Base-by-base conservation (phyloP, 2,888 invertebrate species). In the Sipha maydis region DNA sequence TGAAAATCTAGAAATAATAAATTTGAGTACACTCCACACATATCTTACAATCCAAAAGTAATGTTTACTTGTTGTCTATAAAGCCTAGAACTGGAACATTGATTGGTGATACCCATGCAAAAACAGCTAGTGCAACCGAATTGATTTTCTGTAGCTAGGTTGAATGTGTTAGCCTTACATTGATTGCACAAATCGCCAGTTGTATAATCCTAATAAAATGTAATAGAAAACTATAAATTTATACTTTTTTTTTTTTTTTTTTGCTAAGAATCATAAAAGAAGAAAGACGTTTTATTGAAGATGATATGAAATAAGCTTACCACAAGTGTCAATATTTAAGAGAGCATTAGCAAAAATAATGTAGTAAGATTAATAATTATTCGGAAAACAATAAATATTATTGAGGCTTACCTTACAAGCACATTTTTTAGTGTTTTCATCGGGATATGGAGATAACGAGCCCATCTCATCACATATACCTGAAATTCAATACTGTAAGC, bases 101-200 rank as follows among this genome's bases (percentile, higher is more conserved):
- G 94, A 67, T 93, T 93, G 0, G 96, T 95, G 69, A 98, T 94
- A 3, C 98, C 99, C 93, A 97, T 96, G 92, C 99, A 99, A 96
- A 99, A 99, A 92, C 99, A 99, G 88, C 95, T 94, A 85, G 98
- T 96, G 92, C 99, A 99, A 76, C 99, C 99, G 90, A 96, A 95
- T 90, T 95, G 94, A 91, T 96, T 96, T 89, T 94, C 94, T 31
- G 93, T 92, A 89, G 96, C 95, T 89, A 99, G 93, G 92, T 95
- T 95, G 95, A 97, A 99, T 2, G 97, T 95, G 91, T 95, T 95
- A 28, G 95, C 93, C 92, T 95, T 95, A 93, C 99, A 99, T 92
- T 95, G 94, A 92, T 97, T 95, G 92, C 99, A 99, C 91, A 93
- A 94, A 14, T 94, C 93, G 89, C 99, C 99, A 91, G 94, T 94